Base-by-base conservation (phyloP, 2,888 invertebrate genomes). In the Hypena proboscidalis region DNA sequence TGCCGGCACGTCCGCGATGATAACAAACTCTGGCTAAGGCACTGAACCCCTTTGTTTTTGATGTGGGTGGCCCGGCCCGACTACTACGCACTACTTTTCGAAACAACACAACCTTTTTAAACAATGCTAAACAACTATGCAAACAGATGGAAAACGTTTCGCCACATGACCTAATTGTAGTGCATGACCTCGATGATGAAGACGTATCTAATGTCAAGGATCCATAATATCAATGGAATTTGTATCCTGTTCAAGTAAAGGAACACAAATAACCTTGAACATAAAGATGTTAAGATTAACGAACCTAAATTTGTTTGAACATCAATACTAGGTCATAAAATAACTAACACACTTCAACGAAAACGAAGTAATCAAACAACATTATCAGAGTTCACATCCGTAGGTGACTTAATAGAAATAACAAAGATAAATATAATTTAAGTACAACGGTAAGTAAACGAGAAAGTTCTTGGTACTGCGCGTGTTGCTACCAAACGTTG, bases 381-480 rank as follows among this genome's bases (percentile, higher is more conserved):
- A 65, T 62, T 67, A 74, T 75, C 70, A 65, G 50, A 52, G 40
- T 62, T 65, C 58, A 70, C 67, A 70, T 72, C 75, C 72, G 70
- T 54, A 58, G 56, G 64, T 61, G 64, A 70, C 59, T 67, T 73
- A 72, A 74, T 70, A 70, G 69, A 67, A 68, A 77, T 70, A 75
- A 77, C 72, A 76, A 72, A 75, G 73, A 77, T 78, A 82, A 78
- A 78, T 75, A 77, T 74, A 75, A 80, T 80, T 74, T 75, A 73
- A 74, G 73, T 70, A 63, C 58, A 71, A 67, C 67, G 52, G 55
- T 74, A 76, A 70, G 78, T 77, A 83, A 83, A 85, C 76, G 74
- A 76, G 80, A 81, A 77, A 84, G 77, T 89, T 88, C 85, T 83
- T 64, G 67, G 85, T 85, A 87, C 74, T 67, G 79, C 66, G 73